Evolutionary conservation across 2,888 invertebrate genomes (phyloP), one percentile per base, ranked within the genome.

Genomic region (Lissonota sp.): DNA sequence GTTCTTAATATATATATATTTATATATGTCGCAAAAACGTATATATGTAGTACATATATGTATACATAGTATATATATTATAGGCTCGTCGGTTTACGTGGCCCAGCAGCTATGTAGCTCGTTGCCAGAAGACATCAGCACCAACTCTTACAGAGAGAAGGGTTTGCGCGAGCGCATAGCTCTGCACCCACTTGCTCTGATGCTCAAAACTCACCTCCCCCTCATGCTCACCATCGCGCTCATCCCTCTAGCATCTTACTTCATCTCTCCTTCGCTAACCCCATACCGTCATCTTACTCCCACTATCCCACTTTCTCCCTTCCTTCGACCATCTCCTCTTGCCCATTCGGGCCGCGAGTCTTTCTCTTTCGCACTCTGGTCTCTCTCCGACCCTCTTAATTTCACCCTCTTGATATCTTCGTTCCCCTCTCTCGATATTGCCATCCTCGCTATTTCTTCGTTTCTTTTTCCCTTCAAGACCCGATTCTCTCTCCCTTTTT

Each of bases 101-200:
- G 76, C 57, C 76, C 80, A 37, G 72, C 72, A 69, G 44, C 63
- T 76, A 76, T 72, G 72, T 51, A 72, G 53, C 62, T 60, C 71
- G 62, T 72, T 72, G 67, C 72, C 76, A 69, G 76, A 80, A 80
- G 80, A 80, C 77, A 80, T 72, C 64, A 58, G 67, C 42, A 63
- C 80, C 69, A 40, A 3, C 69, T 62, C 64, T 44, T 26, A 26
- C 26, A 37, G 8, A 40, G 49, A 70, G 74, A 74, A 76, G 82
- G 79, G 80, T 71, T 26, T 74, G 83, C 84, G 83, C 84, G 82
- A 79, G 84, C 84, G 83, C 83, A 83, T 80, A 82, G 83, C 80
- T 80, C 77, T 53, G 63, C 73, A 80, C 80, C 77, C 80, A 64
- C 72, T 80, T 77, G 73, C 80, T n/a, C 71, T 26, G 57, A 51